Evolutionary conservation across 92 coral and sea anemone genomes (phyloP), one percentile per base, ranked within the genome.

Genomic region (Siderastrea siderea): DNA sequence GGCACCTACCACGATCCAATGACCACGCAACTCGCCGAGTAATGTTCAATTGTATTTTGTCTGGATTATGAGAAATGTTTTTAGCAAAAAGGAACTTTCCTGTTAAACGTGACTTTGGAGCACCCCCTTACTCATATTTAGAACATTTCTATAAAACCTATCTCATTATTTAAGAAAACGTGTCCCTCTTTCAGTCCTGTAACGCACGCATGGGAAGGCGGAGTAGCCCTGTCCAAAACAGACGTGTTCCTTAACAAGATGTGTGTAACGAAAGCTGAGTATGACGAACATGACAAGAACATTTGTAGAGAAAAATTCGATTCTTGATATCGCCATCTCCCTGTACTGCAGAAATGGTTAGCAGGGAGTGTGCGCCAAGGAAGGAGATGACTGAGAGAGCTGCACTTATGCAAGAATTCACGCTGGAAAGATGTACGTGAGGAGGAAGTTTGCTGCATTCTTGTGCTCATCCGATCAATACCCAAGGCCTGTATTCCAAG

Each of bases 241-340:
- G 98, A 96, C 61, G 93, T 92, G 48, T 98, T 98, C 70, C 49
- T 78, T 52, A 91, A 93, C 81, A 95, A 95, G 90, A 98, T 98
- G 99, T 94, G 98, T 48, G 92, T 98, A 55, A 94, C 99, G 1
- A 98, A 98, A 94, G 98, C 99, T 13, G 98, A 98, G 77, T 98
- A 96, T 53, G 94, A 94, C 48, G 99, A 98, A 83, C 96, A 95
- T 60, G 99, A 98, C 16, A 98, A 96, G 85, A 94, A 81, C 59
- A 86, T 96, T 6, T 98, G 99, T 81, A 86, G 93, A 74, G 97
- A 94, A 74, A 92, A 95, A 81, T 98, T 98, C 64, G 99, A 95
- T 90, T 93, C 95, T 10, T 95, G 82, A 82, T 38, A 47, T 47
- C 14, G 4, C 17, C 44, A 13, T 5, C 12, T 4, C 49, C 53